Evolutionary conservation across 1,140 invertebrate species (phyloP).

Genomic region (Zaprionus africanus): DNA sequence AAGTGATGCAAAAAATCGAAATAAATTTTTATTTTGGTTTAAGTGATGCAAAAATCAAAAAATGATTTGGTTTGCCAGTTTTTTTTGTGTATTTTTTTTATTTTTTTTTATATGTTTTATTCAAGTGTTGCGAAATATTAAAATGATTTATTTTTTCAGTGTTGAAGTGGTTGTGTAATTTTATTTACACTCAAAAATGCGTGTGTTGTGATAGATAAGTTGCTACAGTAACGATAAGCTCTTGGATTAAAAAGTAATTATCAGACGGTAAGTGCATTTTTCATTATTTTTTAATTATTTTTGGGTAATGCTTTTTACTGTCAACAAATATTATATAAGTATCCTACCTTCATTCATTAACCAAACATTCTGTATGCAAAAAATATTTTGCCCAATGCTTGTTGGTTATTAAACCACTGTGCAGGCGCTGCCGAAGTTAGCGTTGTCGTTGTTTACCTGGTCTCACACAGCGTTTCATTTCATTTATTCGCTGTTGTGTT

Average conservation of each 20-base stretch:
- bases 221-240: conserved; percentile 69
- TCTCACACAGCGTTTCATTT: conserved; percentile 48
- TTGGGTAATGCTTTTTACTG: not conserved
- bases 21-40: not conserved
- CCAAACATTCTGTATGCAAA: not conserved
- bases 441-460: conserved; percentile 48
- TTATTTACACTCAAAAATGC: not conserved
- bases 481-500: conserved; percentile 72
- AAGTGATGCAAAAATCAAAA: not conserved
- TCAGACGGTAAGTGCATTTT: not conserved
- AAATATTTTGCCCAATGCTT: not conserved
- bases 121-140: not conserved
- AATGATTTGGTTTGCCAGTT: not conserved
- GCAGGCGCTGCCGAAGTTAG: conserved; percentile 17
- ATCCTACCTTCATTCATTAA: not conserved
- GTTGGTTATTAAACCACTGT: conserved; percentile 50
- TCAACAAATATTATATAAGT: not conserved
- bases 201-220: conserved; percentile 34
- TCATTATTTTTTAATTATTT: not conserved
- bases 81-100: not conserved
- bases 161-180: not conserved
- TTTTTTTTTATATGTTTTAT: not conserved
- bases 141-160: not conserved
- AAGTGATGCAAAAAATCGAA: not conserved
- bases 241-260: conserved; percentile 34